Conservation (phyloP, 1,140 invertebrate genomes). For the Calephelis nemesis region DNA sequence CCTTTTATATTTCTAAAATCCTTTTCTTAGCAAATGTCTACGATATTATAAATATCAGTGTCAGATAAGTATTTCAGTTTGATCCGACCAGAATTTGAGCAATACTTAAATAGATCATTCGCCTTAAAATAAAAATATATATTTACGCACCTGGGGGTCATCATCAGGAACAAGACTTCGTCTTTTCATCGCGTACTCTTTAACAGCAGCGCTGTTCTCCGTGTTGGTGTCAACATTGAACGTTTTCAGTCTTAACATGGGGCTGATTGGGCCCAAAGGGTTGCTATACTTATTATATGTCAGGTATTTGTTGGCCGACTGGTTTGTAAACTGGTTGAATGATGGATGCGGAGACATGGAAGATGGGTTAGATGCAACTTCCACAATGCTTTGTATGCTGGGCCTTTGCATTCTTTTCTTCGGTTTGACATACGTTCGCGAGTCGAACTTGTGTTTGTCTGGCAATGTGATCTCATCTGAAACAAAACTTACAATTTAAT, state of each 20-base stretch:
- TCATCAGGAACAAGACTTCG: constrained; percentile 62
- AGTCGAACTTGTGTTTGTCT: constrained; percentile 76
- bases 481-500: constrained; percentile 36
- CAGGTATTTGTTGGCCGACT: constrained; percentile 55
- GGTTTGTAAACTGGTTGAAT: constrained; percentile 43
- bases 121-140: no score
- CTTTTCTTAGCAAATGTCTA: no score
- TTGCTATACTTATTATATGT: constrained; percentile 71
- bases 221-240: constrained; percentile 70
- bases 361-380: constrained; percentile 51
- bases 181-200: constrained; percentile 64
- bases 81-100: no score
- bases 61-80: no score
- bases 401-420: constrained; percentile 66
- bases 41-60: no score
- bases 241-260: constrained; percentile 65
- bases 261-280: constrained; percentile 57
- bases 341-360: constrained; percentile 47
- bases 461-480: constrained; percentile 61
- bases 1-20: no score
- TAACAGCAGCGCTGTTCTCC: constrained; percentile 55
- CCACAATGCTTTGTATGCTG: constrained; percentile 67
- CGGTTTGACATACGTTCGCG: constrained; percentile 69
- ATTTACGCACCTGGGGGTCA: constrained; percentile 56
- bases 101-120: no score